Conservation (phyloP, 2,888 invertebrate species). For the Aphodius sticticus region DNA sequence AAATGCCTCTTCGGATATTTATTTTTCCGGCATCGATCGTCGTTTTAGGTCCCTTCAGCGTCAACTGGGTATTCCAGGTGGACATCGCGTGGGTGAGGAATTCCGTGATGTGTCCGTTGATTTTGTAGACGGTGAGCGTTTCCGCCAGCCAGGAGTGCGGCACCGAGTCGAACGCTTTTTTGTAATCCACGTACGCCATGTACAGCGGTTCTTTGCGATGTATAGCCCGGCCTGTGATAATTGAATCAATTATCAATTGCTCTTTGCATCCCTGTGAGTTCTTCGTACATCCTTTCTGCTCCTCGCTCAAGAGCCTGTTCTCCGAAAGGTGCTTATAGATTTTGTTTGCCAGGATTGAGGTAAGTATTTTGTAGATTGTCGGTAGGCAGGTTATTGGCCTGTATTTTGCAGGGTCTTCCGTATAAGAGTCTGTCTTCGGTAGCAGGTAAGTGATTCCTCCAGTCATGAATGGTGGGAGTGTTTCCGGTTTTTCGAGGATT, state of each 20-base stretch:
- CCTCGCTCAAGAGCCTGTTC: conserved; percentile 25
- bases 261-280: conserved; percentile 33
- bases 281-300: conserved; percentile 35
- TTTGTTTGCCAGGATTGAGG: conserved; percentile 27
- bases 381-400: conserved; percentile 40
- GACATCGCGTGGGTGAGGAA: not conserved
- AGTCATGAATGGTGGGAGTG: conserved; percentile 14
- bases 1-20: conserved; percentile 38
- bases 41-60: not conserved
- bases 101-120: not conserved
- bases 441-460: conserved; percentile 7
- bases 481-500: conserved; percentile 10
- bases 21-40: conserved; percentile 17
- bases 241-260: conserved; percentile 30
- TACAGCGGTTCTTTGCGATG: conserved; percentile 16
- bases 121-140: not conserved
- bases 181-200: conserved; percentile 32
- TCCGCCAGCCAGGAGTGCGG: conserved; percentile 7
- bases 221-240: conserved; percentile 28
- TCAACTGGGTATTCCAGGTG: not conserved
- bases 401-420: conserved; percentile 35
- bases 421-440: not conserved
- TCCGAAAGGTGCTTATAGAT: conserved; percentile 28
- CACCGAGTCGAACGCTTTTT: conserved; percentile 31
- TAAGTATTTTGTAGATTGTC: conserved; percentile 36